Conservation (phyloP, 2,113 vertebrate species). For the Dolichallabes microphthalmus region DNA sequence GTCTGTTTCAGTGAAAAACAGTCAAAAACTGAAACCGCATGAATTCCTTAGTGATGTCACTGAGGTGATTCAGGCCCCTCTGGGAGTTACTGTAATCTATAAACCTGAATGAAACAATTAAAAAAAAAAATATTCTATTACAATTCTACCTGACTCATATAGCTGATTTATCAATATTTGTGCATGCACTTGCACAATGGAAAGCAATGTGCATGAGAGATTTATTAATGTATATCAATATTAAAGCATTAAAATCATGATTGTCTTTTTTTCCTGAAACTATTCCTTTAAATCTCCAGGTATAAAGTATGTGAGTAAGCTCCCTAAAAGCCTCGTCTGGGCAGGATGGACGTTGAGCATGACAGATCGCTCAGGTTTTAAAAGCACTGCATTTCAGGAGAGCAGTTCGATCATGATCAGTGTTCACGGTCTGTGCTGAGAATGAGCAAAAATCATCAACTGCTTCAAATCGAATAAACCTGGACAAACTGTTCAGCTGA, state of each 20-base stretch:
- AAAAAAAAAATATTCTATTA: too few relatives aligned
- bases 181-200: background rate
- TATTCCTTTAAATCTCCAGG: background rate
- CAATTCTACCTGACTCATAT: too few relatives aligned
- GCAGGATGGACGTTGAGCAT: background rate
- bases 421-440: background rate
- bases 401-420: background rate
- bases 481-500: background rate
- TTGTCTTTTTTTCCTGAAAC: background rate
- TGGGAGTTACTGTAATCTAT: background rate
- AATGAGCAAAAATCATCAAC: background rate
- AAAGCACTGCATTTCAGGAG: background rate
- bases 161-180: background rate
- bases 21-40: background rate
- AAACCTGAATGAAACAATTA: background rate
- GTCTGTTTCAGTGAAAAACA: too few relatives aligned
- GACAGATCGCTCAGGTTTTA: background rate
- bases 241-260: background rate
- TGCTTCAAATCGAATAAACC: background rate
- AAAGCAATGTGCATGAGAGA: background rate
- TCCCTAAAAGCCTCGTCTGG: background rate
- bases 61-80: background rate
- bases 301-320: background rate
- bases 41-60: background rate
- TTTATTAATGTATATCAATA: background rate